These are phyloP conservation scores for Columbina picui DNA, from an alignment of 2,113 vertebrate species.

Conservation along the genomic window DNA sequence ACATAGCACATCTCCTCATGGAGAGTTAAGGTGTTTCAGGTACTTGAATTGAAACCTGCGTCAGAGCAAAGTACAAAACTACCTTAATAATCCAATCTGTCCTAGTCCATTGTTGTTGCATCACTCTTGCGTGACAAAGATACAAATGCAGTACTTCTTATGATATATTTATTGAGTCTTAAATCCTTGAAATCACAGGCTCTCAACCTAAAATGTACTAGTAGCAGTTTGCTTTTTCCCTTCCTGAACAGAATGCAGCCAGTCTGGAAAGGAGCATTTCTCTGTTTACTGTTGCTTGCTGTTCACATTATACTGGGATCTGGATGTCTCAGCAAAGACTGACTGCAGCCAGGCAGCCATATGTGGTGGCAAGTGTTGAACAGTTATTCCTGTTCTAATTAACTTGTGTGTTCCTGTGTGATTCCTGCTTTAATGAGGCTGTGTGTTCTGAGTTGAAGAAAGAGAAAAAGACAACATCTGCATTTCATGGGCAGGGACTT, in stretches of 20 bases:
- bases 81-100: neutral
- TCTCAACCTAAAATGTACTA: neutral
- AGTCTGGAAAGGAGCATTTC: neutral
- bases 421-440: neutral
- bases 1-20: too few relatives aligned
- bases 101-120: neutral
- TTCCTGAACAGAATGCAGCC: neutral
- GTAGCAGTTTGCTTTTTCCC: accelerated
- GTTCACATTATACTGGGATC: neutral
- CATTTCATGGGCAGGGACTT: neutral
- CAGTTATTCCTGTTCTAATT: neutral
- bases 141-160: neutral
- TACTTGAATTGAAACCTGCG: neutral
- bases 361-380: neutral
- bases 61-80: neutral
- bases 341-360: neutral
- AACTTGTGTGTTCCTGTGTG: neutral
- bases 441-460: neutral
- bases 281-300: neutral
- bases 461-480: neutral
- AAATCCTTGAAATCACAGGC: neutral
- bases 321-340: neutral
- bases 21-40: neutral
- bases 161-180: neutral
- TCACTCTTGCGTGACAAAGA: neutral